Base-by-base conservation (phyloP, 2,888 invertebrate genomes). In the Morinoia aosen region DNA sequence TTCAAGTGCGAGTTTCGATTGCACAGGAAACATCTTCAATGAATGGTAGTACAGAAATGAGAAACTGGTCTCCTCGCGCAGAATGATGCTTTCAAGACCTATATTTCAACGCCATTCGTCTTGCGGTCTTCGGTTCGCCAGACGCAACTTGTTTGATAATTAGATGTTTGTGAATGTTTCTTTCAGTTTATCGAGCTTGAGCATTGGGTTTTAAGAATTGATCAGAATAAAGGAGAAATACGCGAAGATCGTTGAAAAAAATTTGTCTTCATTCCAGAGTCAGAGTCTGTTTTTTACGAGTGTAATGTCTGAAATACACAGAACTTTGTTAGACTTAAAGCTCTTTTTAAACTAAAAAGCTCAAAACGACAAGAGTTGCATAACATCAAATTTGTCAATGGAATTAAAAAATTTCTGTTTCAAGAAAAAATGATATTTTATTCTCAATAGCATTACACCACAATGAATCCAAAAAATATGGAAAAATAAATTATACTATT, bases 1-100 rank as follows among this genome's bases (percentile, higher is more conserved):
- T 93, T 93, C 93, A 93, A 93, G 93, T 93, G 93, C 93, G 93
- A 57, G 93, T 33, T 57, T 93, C 93, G 93, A 93, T 93, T 93
- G 93, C 48, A 93, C 57, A 93, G 93, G 93, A 93, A 93, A 33
- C 93, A 56, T 93, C 93, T 56, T 57, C 93, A 93, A 93, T 93
- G 93, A 93, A 93, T 48, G 0, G 57, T 57, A 93, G 57, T 33
- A 57, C 56, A 57, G 48, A 56, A 93, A 93, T 93, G 93, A 93
- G 93, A 57, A 93, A 57, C 93, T 40, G 90, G 93, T 39, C 93
- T 39, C 48, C 58, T 57, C 19, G 19, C 58, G n/a, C 57, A 58
- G 57, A 93, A 57, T 57, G 93, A 33, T 93, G 57, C 16, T 39
- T 25, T 93, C 25, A 12, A 57, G 93, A 57, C 93, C 93, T 93